Percentiles rank a stretch among this genome's conserved stretches.
These are phyloP conservation scores for Dolichopus griseipennis DNA, from an alignment of 2,888 invertebrate genomes.

Conservation along the genomic window DNA sequence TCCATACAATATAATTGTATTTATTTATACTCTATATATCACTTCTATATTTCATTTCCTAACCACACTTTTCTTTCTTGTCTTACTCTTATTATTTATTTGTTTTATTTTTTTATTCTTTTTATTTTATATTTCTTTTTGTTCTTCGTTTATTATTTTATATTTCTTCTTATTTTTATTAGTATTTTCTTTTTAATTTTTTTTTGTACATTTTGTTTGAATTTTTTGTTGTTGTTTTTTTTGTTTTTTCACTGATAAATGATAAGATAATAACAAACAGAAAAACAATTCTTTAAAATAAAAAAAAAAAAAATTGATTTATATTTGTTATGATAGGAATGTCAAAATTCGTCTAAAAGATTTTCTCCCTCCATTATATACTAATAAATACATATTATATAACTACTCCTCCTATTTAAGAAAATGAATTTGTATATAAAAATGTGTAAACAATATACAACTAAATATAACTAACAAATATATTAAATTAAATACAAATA, in stretches of 20 bases:
- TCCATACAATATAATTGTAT: background rate
- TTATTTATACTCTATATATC: background rate
- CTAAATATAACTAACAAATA: too few relatives aligned
- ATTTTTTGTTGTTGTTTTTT: background rate
- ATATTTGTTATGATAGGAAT: constrained; percentile 3
- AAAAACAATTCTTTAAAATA: background rate
- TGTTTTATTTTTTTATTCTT: background rate
- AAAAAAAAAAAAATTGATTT: constrained; percentile 2
- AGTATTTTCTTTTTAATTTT: too few relatives aligned
- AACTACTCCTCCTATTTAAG: background rate
- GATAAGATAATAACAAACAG: background rate
- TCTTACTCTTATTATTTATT: background rate
- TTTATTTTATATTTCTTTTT: background rate
- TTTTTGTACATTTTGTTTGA: too few relatives aligned
- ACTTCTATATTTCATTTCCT: too few relatives aligned
- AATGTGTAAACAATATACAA: background rate
- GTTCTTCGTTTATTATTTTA: background rate
- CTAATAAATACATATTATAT: too few relatives aligned
- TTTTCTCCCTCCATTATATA: background rate
- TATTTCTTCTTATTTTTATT: too few relatives aligned
- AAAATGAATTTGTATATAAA: background rate
- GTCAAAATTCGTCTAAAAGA: constrained; percentile 4
- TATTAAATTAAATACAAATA: too few relatives aligned
- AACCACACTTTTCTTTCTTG: background rate
- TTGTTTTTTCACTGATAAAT: background rate